Base-by-base conservation (phyloP, 2,797 vertebrate genomes). In the Parotocinclus haroldoi region DNA sequence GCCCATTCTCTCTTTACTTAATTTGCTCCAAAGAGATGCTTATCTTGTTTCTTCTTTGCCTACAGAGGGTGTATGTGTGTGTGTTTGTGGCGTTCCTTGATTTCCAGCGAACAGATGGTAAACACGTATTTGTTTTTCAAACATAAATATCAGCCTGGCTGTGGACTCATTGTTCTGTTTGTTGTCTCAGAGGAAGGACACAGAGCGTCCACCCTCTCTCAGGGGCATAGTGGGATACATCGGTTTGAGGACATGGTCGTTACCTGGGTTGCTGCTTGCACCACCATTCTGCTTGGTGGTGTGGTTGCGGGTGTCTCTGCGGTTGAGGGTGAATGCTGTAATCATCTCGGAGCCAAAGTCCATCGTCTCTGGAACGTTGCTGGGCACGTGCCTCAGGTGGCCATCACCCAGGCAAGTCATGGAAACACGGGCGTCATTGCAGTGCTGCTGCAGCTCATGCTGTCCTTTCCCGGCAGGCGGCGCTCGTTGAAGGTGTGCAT, bases 401-500 rank as follows among this genome's bases (percentile, higher is more conserved):
- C 61, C 84, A 56, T 90, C 88, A 52, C 80, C 81, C 76, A 81
- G 84, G 60, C 87, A 83, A 65, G 87, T 91, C 92, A 98, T 62
- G 96, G 96, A 77, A 90, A 92, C 63, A 89, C 95, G 0, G 96
- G 96, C 48, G 93, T 91, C 91, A 95, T 71, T 18, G 94, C 93
- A 18, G 94, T 92, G 91, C 87, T 94, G 89, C 94, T 94, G 89
- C 94, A 96, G 82, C 89, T 91, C 94, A 95, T 88, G 89, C 80
- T 95, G 92, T 98, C 96, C 90, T 98, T 98, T 86, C 95, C 96
- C 0, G 96, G 97, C 76, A 99, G 95, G 81, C 94, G 92, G 59
- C 94, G 93, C 87, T 98, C 93, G 18, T 96, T 99, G 93, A 96
- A 99, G 0, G 94, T 94, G 93, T 96, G 96, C 95, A 98, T 98